Percentiles rank a stretch among this genome's conserved stretches.
Conservation (phyloP, 2,888 invertebrate genomes). For the Buathra laborator region DNA sequence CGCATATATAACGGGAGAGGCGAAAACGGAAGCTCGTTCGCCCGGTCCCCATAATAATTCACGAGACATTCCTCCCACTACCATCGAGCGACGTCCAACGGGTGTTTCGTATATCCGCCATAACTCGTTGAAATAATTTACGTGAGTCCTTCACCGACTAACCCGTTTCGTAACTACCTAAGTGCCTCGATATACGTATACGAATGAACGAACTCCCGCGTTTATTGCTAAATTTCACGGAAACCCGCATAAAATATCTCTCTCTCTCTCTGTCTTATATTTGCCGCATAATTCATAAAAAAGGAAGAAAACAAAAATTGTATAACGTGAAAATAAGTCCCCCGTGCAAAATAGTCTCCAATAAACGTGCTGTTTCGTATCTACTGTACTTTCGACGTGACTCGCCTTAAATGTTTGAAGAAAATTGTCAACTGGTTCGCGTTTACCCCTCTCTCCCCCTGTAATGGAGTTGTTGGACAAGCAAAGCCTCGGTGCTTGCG, state of each 20-base stretch:
- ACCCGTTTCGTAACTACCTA: constrained; percentile 15
- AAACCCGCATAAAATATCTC: background rate
- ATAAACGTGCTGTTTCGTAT: background rate
- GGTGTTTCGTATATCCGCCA: constrained; percentile 33
- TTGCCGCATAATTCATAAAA: background rate
- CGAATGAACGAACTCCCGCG: background rate
- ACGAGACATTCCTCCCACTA: constrained; percentile 29
- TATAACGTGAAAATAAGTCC: background rate
- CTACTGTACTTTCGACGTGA: background rate
- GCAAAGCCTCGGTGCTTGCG: background rate
- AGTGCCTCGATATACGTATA: constrained; percentile 11
- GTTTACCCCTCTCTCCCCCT: background rate
- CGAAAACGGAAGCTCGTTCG: constrained; percentile 51
- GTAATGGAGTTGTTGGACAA: constrained; percentile 39
- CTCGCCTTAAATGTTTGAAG: constrained; percentile 28
- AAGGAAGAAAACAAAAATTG: background rate
- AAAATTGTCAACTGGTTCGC: background rate
- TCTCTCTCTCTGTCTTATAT: no score
- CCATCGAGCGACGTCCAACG: constrained; percentile 52
- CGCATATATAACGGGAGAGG: constrained; percentile 9
- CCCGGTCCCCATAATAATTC: constrained; percentile 54
- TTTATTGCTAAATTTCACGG: constrained; percentile 2
- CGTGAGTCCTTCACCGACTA: constrained; percentile 46
- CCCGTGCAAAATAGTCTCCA: background rate
- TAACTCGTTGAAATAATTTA: constrained; percentile 58